Evolutionary conservation across 1,140 invertebrate species (phyloP).

Genomic region (Saxidomus purpurata): DNA sequence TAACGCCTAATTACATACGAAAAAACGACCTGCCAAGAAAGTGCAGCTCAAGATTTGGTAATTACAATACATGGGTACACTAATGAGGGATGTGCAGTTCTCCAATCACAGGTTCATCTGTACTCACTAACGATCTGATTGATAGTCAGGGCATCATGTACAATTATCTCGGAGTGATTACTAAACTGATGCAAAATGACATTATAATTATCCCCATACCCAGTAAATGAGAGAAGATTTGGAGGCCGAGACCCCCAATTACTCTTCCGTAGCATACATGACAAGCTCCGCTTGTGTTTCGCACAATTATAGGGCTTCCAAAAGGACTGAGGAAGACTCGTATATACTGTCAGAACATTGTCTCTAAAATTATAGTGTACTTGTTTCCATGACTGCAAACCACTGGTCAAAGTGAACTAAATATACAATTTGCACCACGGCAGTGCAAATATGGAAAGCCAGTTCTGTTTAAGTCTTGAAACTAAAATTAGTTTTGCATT

Average conservation of each 20-base stretch:
- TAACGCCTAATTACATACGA: no score
- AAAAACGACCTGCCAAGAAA: no score
- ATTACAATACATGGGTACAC: no score
- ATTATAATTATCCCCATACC: slow-evolving; percentile 10
- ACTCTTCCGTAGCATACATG: background rate
- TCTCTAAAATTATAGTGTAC: background rate
- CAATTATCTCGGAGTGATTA: slow-evolving; percentile 10
- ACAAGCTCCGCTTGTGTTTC: background rate
- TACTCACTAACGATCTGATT: background rate
- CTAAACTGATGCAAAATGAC: slow-evolving; percentile 17
- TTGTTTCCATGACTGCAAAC: background rate
- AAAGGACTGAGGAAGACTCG: background rate
- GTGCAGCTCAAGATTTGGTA: no score
- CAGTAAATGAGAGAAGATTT: background rate
- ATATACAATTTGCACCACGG: no score
- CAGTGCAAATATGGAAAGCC: no score
- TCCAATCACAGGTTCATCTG: background rate
- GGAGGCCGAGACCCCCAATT: background rate
- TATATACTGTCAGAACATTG: background rate
- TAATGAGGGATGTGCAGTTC: no score
- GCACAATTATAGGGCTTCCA: background rate
- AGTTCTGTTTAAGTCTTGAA: no score
- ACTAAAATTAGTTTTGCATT: no score
- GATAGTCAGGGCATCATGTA: background rate
- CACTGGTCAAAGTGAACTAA: no score